Base-by-base conservation (phyloP, 2,888 invertebrate species). In the Pilophorus perplexus region DNA sequence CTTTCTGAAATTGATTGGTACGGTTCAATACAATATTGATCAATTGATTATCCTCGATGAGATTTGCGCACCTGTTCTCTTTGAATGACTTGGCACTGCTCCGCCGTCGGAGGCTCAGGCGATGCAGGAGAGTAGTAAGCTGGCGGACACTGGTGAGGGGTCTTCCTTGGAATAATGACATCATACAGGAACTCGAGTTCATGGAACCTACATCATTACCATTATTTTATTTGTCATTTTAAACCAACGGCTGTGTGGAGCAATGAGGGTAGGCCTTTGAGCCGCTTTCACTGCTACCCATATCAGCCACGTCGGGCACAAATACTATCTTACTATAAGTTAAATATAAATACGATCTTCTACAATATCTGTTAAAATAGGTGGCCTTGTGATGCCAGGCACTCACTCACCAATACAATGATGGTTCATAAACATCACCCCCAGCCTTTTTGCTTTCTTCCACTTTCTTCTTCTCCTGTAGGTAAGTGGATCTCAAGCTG, bases 381-480 rank as follows among this genome's bases (percentile, higher is more conserved):
- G n/a, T n/a, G n/a, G n/a, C n/a, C n/a, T n/a, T n/a, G n/a, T n/a
- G n/a, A n/a, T n/a, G n/a, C n/a, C n/a, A n/a, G n/a, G n/a, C n/a
- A n/a, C n/a, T n/a, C 12, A 33, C 28, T 28, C 27, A 52, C 60
- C 60, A 60, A 12, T 60, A 60, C 44, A 60, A 18, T n/a, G 60
- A 42, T 1, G 60, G 60, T 22, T 44, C 60, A 14, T 60, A 60
- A 1, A 44, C n/a, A n/a, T 44, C 60, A 8, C 46, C 46, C 18
- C 44, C 60, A n/a, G 14, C 16, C 16, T 27, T 12, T 42, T 44
- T 44, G 18, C 60, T 60, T 28, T 60, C 60, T n/a, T 60, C 60
- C 14, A 60, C 44, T 23, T 60, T 60, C 18, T 60, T 60, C 60
- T 60, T 60, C n/a, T 60, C 60, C 18, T 60, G 60, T 44, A 60